Evolutionary conservation across 2,113 vertebrate genomes (phyloP).

Genomic region (Scartelaos histophorus): DNA sequence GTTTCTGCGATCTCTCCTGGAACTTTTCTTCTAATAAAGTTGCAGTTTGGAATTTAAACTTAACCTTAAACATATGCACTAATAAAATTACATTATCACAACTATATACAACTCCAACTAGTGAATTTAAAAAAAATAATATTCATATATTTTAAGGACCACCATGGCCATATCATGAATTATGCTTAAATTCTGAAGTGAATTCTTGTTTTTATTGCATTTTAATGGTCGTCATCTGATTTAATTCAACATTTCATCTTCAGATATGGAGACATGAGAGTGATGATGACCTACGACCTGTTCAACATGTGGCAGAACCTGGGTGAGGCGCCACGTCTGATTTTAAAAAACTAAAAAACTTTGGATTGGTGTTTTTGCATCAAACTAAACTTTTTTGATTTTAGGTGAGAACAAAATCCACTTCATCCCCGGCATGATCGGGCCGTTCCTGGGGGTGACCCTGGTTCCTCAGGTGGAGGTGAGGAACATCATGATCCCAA

Average conservation of each 20-base stretch:
- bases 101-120: too few species aligned
- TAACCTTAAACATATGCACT: too few species aligned
- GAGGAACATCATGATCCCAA: constrained; percentile 97
- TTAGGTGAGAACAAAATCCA: constrained; percentile 97
- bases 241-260: background rate
- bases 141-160: too few species aligned
- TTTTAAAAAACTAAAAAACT: background rate
- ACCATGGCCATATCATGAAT: too few species aligned
- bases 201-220: background rate
- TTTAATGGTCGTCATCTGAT: background rate
- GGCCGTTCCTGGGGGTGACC: constrained; percentile 94
- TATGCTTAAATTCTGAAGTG: background rate
- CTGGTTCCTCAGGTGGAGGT: constrained; percentile 95
- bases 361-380: background rate
- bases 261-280: constrained; percentile 73
- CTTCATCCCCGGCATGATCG: constrained; percentile 98
- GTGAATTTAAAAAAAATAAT: too few species aligned
- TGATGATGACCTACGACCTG: constrained; percentile 72
- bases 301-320: constrained; percentile 76
- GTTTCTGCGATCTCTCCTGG: too few species aligned
- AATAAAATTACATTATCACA: too few species aligned
- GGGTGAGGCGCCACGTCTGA: constrained; percentile 37
- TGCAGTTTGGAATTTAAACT: too few species aligned
- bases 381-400: background rate
- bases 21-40: too few species aligned